Evolutionary conservation across 2,113 vertebrate species (phyloP).

Genomic region (Nipponia nippon): DNA sequence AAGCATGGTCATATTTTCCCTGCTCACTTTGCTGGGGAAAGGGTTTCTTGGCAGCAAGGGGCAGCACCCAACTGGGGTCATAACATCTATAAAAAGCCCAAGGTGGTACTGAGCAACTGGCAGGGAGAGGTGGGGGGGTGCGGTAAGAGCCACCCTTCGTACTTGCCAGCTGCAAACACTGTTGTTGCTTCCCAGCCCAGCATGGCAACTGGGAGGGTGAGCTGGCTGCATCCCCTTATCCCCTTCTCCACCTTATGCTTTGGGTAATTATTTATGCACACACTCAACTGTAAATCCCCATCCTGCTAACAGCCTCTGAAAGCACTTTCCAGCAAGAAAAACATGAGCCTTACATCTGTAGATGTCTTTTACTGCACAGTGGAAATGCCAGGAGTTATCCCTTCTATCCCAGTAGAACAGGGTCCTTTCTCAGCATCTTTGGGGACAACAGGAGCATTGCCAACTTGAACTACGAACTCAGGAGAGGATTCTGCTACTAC

Average conservation of each 20-base stretch:
- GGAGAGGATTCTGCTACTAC: background rate
- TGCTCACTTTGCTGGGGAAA: background rate
- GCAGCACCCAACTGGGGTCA: background rate
- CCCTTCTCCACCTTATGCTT: background rate
- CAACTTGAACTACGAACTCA: background rate
- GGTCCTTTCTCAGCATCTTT: background rate
- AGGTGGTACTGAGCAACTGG: background rate
- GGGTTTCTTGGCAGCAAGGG: background rate
- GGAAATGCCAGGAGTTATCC: background rate
- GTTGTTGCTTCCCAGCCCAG: background rate
- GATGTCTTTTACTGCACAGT: background rate
- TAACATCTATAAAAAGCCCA: background rate
- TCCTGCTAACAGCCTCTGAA: background rate
- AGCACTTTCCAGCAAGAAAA: background rate
- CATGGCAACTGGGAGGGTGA: background rate
- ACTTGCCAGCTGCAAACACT: background rate
- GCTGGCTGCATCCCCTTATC: background rate
- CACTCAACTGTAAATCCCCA: background rate
- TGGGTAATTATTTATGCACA: background rate
- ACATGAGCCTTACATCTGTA: rapidly evolving
- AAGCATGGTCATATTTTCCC: background rate
- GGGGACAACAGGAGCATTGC: background rate
- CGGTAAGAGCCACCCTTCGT: background rate
- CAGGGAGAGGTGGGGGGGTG: background rate
- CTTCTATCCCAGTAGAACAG: background rate